Percentiles rank a stretch among this genome's conserved stretches.
Evolutionary conservation across 2,888 invertebrate species (phyloP).

Genomic region (Clanis bilineata): DNA sequence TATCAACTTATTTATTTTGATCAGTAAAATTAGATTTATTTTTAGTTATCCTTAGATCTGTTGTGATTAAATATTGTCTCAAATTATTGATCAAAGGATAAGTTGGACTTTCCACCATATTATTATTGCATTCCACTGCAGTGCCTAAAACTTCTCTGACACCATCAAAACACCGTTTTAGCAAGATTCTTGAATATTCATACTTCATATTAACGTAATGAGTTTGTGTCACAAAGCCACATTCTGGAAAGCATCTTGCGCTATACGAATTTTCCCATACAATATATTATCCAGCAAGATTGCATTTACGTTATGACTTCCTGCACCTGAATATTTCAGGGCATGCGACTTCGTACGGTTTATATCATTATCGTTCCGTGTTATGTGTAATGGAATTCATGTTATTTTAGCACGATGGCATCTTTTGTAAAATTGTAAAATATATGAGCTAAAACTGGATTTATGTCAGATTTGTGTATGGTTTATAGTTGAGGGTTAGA

Average conservation of each 20-base stretch:
- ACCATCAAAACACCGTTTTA: too few relatives aligned
- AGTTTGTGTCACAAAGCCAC: background rate
- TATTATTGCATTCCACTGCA: too few relatives aligned
- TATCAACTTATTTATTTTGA: too few relatives aligned
- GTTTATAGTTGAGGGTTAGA: background rate
- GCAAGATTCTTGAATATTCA: background rate
- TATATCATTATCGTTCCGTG: slow-evolving; percentile 3
- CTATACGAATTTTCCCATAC: background rate
- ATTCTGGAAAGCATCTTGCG: background rate
- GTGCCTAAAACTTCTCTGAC: too few relatives aligned
- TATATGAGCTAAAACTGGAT: background rate
- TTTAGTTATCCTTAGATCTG: too few relatives aligned
- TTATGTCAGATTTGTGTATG: background rate
- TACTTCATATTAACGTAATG: slow-evolving; percentile 5
- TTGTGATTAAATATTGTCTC: too few relatives aligned
- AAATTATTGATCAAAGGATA: too few relatives aligned
- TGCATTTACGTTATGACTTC: slow-evolving; percentile 8
- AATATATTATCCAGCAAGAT: background rate
- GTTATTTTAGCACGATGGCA: background rate
- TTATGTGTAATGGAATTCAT: slow-evolving; percentile 6
- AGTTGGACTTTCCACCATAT: too few relatives aligned
- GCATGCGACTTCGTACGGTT: background rate
- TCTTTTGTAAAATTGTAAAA: background rate
- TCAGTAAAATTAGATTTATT: too few relatives aligned
- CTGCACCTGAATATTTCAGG: slow-evolving; percentile 7